These are phyloP conservation scores for Darwinula stevensoni DNA, from an alignment of 2,888 invertebrate genomes.

Conservation along the genomic window DNA sequence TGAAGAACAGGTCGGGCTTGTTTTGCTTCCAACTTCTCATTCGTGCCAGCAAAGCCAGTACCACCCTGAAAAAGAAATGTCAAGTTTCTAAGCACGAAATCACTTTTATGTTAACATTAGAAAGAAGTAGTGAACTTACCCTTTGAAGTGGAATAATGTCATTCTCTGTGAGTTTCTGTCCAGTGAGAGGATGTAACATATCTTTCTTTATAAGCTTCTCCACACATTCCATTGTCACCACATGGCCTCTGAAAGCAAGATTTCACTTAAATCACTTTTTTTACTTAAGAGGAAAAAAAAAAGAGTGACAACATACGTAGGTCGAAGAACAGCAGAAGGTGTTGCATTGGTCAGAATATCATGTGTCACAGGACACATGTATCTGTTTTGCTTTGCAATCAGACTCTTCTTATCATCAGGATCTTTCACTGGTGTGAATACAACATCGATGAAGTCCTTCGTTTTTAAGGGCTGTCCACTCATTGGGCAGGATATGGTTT, in stretches of 20 bases:
- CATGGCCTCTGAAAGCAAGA: conserved; percentile 38
- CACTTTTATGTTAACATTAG: conserved; percentile 1
- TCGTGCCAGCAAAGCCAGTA: conserved; percentile 70
- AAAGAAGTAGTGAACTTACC: conserved; percentile 20
- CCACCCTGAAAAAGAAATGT: conserved; percentile 36
- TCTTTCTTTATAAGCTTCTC: conserved; percentile 89
- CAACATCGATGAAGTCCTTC: conserved; percentile 72
- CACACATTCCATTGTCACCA: conserved; percentile 83
- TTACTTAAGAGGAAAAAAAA: conserved; percentile 4
- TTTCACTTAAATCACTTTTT: conserved; percentile 3
- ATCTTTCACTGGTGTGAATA: conserved; percentile 69
- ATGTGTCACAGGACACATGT: conserved; percentile 91
- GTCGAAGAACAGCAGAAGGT: conserved; percentile 65
- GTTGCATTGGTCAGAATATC: conserved; percentile 81
- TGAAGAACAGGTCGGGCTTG: conserved; percentile 53
- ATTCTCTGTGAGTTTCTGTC: conserved; percentile 46
- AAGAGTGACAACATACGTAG: conserved; percentile 30
- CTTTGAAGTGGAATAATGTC: conserved; percentile 78
- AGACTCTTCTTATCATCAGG: conserved; percentile 57
- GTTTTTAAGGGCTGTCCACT: conserved; percentile 54
- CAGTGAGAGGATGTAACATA: conserved; percentile 78
- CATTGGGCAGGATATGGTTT: conserved; percentile 48
- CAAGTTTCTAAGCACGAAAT: conserved; percentile 6
- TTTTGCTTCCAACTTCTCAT: conserved; percentile 49
- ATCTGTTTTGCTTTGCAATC: conserved; percentile 64